Conservation (phyloP, 2,888 invertebrate species). For the Polia nebulosa region DNA sequence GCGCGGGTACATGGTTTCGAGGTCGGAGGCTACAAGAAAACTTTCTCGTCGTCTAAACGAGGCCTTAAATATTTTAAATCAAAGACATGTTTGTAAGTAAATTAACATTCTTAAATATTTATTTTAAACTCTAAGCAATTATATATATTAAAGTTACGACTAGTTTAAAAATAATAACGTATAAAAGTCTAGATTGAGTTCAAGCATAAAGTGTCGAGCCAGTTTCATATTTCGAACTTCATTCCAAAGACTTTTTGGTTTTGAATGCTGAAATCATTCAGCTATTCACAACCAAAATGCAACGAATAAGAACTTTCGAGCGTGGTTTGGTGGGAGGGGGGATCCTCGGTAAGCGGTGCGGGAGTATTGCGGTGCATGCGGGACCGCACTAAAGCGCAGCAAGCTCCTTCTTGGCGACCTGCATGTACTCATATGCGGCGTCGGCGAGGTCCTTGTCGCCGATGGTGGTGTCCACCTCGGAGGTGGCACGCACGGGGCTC, state of each 20-base stretch:
- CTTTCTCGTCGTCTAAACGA: no score
- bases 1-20: no score
- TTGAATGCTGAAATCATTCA: no score
- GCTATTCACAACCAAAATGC: neutral
- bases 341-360: neutral
- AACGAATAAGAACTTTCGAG: no score
- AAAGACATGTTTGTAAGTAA: no score
- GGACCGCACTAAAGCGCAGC: conserved; percentile 41
- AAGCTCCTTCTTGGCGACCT: conserved; percentile 73
- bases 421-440: conserved; percentile 56
- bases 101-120: no score
- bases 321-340: neutral
- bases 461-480: conserved; percentile 71
- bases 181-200: neutral
- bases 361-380: neutral
- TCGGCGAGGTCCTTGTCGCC: conserved; percentile 79
- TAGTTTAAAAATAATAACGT: neutral
- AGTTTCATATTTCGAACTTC: neutral
- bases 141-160: neutral
- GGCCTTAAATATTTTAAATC: no score
- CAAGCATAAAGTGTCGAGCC: neutral
- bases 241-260: neutral
- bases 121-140: neutral
- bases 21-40: no score
- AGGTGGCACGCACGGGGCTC: conserved; percentile 67